A percentile compares a stretch with the other conserved stretches of the same genome.
Conservation (phyloP, 2,888 invertebrate species). For the Pachydiplax longipennis region DNA sequence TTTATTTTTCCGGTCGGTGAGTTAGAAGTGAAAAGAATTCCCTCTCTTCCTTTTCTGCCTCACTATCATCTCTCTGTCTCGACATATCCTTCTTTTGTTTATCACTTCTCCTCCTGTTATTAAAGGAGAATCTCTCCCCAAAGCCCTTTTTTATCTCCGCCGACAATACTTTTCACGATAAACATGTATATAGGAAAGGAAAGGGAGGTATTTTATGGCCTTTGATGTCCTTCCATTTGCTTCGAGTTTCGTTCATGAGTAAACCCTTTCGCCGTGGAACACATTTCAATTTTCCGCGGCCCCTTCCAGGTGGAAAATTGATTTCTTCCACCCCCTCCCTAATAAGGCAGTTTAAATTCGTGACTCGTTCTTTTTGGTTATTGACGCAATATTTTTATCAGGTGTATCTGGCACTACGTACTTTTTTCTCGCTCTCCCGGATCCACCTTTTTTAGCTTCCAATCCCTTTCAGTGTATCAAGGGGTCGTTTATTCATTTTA, state of each 20-base stretch:
- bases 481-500: neutral
- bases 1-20: conserved; percentile 35
- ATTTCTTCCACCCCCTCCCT: neutral
- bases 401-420: neutral
- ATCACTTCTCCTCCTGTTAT: neutral
- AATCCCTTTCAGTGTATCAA: neutral
- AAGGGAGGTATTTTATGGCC: neutral
- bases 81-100: conserved; percentile 5
- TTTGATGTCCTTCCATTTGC: neutral
- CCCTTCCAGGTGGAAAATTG: neutral
- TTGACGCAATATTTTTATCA: neutral
- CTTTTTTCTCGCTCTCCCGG: neutral
- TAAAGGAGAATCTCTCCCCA: neutral
- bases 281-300: neutral
- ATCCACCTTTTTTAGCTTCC: neutral
- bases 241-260: neutral
- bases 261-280: neutral
- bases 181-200: neutral
- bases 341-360: neutral
- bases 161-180: neutral
- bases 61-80: neutral
- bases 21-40: conserved; percentile 42
- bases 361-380: neutral
- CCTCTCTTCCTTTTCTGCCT: neutral
- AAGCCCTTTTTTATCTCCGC: neutral